phyloP scores from a whole-genome alignment of 2,888 invertebrate genomes.

The Chorisops tibialis region DNA sequence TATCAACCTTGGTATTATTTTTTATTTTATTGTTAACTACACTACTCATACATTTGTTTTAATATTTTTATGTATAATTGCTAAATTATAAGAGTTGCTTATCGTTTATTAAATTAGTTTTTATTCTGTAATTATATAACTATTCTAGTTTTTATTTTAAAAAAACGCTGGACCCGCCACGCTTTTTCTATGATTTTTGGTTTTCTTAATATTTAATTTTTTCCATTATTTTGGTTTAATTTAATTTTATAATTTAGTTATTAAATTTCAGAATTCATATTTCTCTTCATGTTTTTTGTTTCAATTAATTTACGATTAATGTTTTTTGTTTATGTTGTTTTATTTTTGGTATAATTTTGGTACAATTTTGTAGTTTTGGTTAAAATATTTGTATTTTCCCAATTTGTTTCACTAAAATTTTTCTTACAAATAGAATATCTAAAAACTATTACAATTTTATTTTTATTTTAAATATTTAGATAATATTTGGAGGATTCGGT shows the following conservation, averaged over 20 bases:
- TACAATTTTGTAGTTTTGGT: too few relatives aligned
- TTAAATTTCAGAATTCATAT: slow-evolving; percentile 7
- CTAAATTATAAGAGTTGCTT: background rate
- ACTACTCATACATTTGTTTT: too few relatives aligned
- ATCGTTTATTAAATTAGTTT: background rate
- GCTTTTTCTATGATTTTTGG: slow-evolving; percentile 17
- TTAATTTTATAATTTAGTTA: slow-evolving; percentile 23
- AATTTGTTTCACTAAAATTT: too few relatives aligned
- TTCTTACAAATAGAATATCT: too few relatives aligned
- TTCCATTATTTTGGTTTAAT: background rate
- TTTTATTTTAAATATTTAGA: too few relatives aligned
- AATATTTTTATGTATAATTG: too few relatives aligned
- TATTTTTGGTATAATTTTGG: background rate
- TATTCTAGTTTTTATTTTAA: slow-evolving; percentile 6
- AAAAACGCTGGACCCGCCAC: slow-evolving; percentile 33
- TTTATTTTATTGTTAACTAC: background rate
- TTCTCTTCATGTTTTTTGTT: background rate
- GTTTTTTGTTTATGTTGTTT: background rate
- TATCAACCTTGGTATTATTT: background rate
- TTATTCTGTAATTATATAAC: slow-evolving; percentile 8
- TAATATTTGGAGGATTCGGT: too few relatives aligned
- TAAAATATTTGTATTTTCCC: too few relatives aligned
- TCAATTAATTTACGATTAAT: background rate
- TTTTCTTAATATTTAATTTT: slow-evolving; percentile 2
- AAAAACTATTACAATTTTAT: too few relatives aligned